Evolutionary conservation across 2,113 vertebrate genomes (phyloP).

Genomic region (Jacana jacana): DNA sequence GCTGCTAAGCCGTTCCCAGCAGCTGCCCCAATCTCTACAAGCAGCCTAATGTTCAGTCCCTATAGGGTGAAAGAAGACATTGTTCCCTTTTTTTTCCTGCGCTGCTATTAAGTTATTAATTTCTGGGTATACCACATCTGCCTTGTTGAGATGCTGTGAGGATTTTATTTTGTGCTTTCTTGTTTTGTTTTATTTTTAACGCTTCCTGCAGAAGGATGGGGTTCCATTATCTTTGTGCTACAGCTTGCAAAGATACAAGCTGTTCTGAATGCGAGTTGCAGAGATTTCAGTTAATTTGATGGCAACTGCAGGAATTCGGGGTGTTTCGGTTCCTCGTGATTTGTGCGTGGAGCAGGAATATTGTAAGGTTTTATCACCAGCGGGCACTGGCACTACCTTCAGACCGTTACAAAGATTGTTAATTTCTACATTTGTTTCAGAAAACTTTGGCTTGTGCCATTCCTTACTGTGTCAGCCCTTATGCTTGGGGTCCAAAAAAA

Average conservation of each 20-base stretch:
- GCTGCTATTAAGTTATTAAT: not conserved
- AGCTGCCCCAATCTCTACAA: slow-evolving; percentile 13
- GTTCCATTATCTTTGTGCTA: not conserved
- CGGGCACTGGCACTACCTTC: fast-evolving
- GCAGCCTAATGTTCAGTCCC: slow-evolving; percentile 12
- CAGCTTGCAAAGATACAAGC: not conserved
- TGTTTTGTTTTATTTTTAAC: not conserved
- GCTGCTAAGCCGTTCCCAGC: slow-evolving; percentile 3
- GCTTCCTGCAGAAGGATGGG: not conserved
- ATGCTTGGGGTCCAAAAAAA: not conserved
- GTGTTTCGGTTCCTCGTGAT: not conserved
- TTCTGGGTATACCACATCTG: not conserved
- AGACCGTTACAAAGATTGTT: fast-evolving
- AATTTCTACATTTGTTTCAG: not conserved
- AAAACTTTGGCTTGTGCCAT: not conserved
- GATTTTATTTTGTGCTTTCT: not conserved
- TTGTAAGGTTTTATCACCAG: not conserved
- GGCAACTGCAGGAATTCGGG: not conserved
- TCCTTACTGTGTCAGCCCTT: not conserved
- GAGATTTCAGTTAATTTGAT: not conserved
- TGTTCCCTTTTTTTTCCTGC: slow-evolving; percentile 14
- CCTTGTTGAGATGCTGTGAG: not conserved
- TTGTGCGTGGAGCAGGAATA: not conserved
- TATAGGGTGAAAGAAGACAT: slow-evolving; percentile 22
- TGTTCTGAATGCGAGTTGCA: not conserved